Evolutionary conservation across 1,140 invertebrate species (phyloP), one percentile per base, ranked within the genome.

Genomic region (Heliothis subflexa): DNA sequence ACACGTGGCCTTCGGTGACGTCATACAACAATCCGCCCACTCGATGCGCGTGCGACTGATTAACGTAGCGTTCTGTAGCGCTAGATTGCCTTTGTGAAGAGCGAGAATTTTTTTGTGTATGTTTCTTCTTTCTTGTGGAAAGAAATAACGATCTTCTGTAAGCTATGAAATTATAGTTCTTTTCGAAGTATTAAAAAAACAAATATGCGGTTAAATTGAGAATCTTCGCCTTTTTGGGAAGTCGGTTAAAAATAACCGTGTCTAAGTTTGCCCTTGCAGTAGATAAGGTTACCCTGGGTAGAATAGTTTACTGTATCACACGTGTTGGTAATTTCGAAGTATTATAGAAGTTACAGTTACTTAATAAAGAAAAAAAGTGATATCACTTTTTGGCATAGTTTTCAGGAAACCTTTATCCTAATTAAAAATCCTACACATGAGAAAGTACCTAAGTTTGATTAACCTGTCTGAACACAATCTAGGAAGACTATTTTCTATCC

Each of bases 1-100:
- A 47, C 61, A 64, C 61, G 61, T 64, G 61, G 40, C 61, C 61
- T 64, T 47, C 14, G 10, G 11, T 64, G 61, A 64, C 61, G 61
- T 64, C 61, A 64, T 12, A 2, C n/a, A 16, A 16, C 61, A 64
- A 64, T 45, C 61, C 61, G 40, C 61, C 61, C 61, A 64, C 61
- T 64, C 57, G 12, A n/a, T 64, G 61, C 61, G 61, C 61, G 61
- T 16, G 61, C 61, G 61, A 18, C 16, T 12, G 33, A 47, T 47
- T 64, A 47, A 45, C 61, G 61, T 64, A 64, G 61, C 61, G 45
- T 40, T 40, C 14, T 45, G 61, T 62, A 64, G 61, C 61, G 40
- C 40, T 18, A 0, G 33, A 33, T 5, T 33, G 33, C 5, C 33
- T 40, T 40, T 40, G 33, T 40, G 33, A 40, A 5, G 9, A 7